Conservation (phyloP, 2,797 vertebrate species). For the Sebastes iracundus region DNA sequence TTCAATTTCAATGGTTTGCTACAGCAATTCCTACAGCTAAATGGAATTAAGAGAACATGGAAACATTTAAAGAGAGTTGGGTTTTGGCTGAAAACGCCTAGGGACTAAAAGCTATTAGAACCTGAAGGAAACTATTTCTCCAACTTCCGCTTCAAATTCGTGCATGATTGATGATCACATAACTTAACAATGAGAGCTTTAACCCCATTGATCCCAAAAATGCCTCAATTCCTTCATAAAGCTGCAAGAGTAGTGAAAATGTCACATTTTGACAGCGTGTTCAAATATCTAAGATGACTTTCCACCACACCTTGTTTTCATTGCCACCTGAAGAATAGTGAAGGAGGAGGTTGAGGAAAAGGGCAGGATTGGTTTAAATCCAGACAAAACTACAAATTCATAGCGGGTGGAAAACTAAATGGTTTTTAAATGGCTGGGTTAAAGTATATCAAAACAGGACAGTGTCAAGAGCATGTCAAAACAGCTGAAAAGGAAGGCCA, state of each 20-base stretch:
- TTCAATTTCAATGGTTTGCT: neutral
- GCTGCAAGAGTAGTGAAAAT: conserved; percentile 65
- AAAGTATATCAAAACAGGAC: conserved; percentile 43
- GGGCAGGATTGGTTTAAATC: conserved; percentile 17
- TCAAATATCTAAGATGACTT: conserved; percentile 33
- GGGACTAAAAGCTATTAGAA: conserved; percentile 35
- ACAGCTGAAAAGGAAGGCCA: conserved; percentile 47
- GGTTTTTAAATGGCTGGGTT: conserved; percentile 33
- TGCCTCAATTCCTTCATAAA: conserved; percentile 72
- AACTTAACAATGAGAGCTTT: conserved; percentile 85
- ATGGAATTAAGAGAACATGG: neutral
- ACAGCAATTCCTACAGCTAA: neutral
- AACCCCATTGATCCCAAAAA: conserved; percentile 69
- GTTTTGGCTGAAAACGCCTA: conserved; percentile 22
- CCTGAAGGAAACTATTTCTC: conserved; percentile 71
- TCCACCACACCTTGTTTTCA: conserved; percentile 45
- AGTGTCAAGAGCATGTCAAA: conserved; percentile 32
- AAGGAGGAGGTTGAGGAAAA: conserved; percentile 15
- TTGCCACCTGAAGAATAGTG: conserved; percentile 15
- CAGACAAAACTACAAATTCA: conserved; percentile 21
- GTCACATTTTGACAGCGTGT: conserved; percentile 72
- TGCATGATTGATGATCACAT: conserved; percentile 83
- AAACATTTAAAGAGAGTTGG: conserved; percentile 21
- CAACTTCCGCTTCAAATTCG: conserved; percentile 70
- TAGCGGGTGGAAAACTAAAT: conserved; percentile 34